Evolutionary conservation across 2,797 vertebrate genomes (phyloP).

Genomic region (Centropyge bicolor): DNA sequence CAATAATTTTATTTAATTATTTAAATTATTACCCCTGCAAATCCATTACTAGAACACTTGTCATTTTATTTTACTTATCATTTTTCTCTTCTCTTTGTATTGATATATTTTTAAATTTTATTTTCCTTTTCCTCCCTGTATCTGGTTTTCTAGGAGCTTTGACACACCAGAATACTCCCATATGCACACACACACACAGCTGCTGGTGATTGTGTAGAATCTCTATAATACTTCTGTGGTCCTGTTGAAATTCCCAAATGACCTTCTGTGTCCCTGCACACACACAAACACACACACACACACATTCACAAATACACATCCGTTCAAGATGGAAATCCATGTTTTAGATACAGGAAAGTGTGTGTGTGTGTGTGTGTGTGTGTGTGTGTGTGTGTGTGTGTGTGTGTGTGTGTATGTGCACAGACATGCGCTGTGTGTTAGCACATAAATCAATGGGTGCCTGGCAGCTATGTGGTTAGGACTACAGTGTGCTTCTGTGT

Average conservation of each 20-base stretch:
- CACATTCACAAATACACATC: conserved; percentile 22
- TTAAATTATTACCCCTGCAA: conserved; percentile 20
- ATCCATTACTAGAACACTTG: background rate
- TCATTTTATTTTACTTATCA: conserved; percentile 8
- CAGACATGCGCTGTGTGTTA: conserved; percentile 50
- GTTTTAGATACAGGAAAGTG: conserved; percentile 44
- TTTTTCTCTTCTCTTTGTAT: background rate
- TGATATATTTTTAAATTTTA: background rate
- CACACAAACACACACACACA: conserved; percentile 11
- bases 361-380: conserved; percentile 16
- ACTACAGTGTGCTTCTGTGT: conserved; percentile 58
- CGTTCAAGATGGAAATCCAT: conserved; percentile 31
- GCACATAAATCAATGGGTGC: conserved; percentile 78
- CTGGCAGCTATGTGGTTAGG: conserved; percentile 69
- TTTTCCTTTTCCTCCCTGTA: background rate
- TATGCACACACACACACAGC: background rate
- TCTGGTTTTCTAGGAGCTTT: conserved; percentile 3
- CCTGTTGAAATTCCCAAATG: conserved; percentile 46
- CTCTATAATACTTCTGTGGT: conserved; percentile 30
- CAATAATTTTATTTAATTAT: conserved; percentile 3
- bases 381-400: conserved; percentile 24
- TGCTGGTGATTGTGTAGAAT: conserved; percentile 37
- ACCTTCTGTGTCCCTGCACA: conserved; percentile 27
- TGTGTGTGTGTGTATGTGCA: conserved; percentile 10
- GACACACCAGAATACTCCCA: background rate